Evolutionary conservation across 1,140 invertebrate species (phyloP), one percentile per base, ranked within the genome.

Genomic region (Drosophila paulistorum): DNA sequence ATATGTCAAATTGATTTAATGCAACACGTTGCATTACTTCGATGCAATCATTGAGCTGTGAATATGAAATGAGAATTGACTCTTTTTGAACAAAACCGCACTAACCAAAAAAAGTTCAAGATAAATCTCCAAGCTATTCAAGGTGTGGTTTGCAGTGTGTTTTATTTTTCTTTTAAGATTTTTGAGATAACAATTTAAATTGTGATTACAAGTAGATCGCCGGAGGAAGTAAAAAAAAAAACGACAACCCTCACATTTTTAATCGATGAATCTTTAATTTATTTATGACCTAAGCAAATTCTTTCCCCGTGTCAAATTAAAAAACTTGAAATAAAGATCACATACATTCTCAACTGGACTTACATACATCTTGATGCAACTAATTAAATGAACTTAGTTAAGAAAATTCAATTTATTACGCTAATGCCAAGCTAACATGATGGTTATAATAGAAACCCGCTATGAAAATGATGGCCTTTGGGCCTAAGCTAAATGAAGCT

Each of bases 1-100:
- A 78, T 84, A 78, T 84, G 80, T 89, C 84, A 89, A 81, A 89
- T 84, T 72, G 80, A 87, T 89, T 87, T 89, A 80, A 33, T 71
- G 71, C 74, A 74, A 68, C 67, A 30, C 72, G 83, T 65, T 66
- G 51, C 65, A 68, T 64, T 61, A 45, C 45, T 51, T 69, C 39
- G 13, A 65, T 45, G 64, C 58, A 74, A 9, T 71, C 84, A 89
- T 48, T 87, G 84, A 89, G 74, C 77, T 89, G 84, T 78, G 76
- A 58, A 89, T 74, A 65, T 82, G 65, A 62, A 51, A 51, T 51
- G 45, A 51, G 45, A 51, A 51, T 23, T 23, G 80, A 89, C 81
- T 80, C 54, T 58, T 67, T 83, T 89, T 83, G 74, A 87, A 78
- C 84, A 79, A 26, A 57, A 54, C 83, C 84, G 77, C 74, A 68